Evolutionary conservation across 2,797 vertebrate species (phyloP).

Genomic region (Cossypha dichroa): DNA sequence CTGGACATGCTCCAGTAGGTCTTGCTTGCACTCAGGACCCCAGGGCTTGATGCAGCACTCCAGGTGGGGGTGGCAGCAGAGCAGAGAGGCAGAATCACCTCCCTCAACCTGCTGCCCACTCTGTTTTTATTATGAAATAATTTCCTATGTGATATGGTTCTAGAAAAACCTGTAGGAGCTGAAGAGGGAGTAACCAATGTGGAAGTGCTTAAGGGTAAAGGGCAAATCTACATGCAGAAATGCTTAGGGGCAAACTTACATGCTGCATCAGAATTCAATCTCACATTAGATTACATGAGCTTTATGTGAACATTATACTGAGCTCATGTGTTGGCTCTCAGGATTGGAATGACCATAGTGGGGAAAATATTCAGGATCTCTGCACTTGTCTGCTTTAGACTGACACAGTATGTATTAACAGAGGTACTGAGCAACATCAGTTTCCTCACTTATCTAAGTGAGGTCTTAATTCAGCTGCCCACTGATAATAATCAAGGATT

Average conservation of each 20-base stretch:
- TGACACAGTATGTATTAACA: not conserved
- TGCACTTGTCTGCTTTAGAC: not conserved
- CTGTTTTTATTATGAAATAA: not conserved
- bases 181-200: not conserved
- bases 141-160: not conserved
- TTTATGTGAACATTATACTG: not conserved
- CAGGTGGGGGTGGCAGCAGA: not conserved
- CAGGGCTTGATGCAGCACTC: not conserved
- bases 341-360: not conserved
- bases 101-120: fast-evolving
- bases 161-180: not conserved
- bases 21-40: not conserved
- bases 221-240: not conserved
- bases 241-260: not conserved
- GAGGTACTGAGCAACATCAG: not conserved
- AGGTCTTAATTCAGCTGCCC: conserved; percentile 1
- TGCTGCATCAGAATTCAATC: not conserved
- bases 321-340: not conserved
- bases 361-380: not conserved
- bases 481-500: not conserved
- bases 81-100: not conserved
- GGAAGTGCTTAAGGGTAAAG: not conserved
- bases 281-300: not conserved
- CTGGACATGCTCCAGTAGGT: fast-evolving
- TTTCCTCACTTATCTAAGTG: not conserved